Percentiles rank a stretch among this genome's conserved stretches.
Evolutionary conservation across 2,888 invertebrate genomes (phyloP).

Genomic region (Torymus aiolomorphi): DNA sequence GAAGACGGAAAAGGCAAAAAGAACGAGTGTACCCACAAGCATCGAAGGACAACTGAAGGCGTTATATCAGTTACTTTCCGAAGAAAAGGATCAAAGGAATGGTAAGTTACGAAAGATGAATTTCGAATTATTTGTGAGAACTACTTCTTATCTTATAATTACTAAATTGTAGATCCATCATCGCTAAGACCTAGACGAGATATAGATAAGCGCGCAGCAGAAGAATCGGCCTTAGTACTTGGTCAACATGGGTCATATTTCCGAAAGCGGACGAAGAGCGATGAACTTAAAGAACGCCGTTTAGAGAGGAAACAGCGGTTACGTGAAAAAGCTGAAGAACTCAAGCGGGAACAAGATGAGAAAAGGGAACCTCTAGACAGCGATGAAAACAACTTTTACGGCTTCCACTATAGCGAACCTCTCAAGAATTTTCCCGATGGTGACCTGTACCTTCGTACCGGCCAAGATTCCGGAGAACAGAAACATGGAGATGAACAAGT

Average conservation of each 20-base stretch:
- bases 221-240: slow-evolving; percentile 55
- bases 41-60: slow-evolving; percentile 61
- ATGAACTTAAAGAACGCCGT: slow-evolving; percentile 58
- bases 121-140: neutral
- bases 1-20: slow-evolving; percentile 60
- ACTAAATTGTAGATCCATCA: neutral
- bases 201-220: slow-evolving; percentile 55
- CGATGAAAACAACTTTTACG: slow-evolving; percentile 65
- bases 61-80: slow-evolving; percentile 58
- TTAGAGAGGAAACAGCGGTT: slow-evolving; percentile 28
- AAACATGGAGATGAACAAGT: neutral
- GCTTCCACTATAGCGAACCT: slow-evolving; percentile 60
- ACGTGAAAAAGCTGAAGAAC: slow-evolving; percentile 12
- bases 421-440: slow-evolving; percentile 62
- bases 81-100: slow-evolving; percentile 49
- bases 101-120: neutral
- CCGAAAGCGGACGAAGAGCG: slow-evolving; percentile 47
- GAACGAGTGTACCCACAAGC: slow-evolving; percentile 58
- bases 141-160: neutral
- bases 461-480: slow-evolving; percentile 42
- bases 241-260: slow-evolving; percentile 26
- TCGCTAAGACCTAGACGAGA: slow-evolving; percentile 37
- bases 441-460: slow-evolving; percentile 61
- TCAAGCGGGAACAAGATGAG: slow-evolving; percentile 8
- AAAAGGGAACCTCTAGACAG: slow-evolving; percentile 53